These are phyloP conservation scores for Adelognathus sp. DNA, from an alignment of 2,888 invertebrate species.

Conservation along the genomic window DNA sequence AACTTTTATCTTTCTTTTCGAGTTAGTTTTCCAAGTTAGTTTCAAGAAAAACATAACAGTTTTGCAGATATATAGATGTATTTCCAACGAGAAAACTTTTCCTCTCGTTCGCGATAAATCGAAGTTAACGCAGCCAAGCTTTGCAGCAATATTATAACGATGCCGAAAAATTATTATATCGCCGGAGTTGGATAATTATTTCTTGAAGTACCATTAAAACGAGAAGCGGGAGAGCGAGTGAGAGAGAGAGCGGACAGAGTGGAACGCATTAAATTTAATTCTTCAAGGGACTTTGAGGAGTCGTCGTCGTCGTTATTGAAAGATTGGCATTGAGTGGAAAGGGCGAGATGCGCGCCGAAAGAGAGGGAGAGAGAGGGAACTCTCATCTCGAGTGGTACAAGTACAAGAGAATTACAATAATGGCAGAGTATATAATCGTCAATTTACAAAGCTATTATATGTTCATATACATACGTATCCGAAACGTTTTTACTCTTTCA, in stretches of 20 bases:
- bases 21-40: neutral
- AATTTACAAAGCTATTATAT: constrained; percentile 46
- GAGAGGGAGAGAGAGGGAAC: too few relatives aligned
- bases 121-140: constrained; percentile 12
- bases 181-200: constrained; percentile 60
- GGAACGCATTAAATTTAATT: constrained; percentile 59
- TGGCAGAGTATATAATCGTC: constrained; percentile 53
- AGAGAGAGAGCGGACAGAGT: constrained; percentile 34
- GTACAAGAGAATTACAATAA: constrained; percentile 56
- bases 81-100: constrained; percentile 3
- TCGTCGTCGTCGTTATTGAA: constrained; percentile 59
- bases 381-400: constrained; percentile 54
- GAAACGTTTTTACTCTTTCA: constrained; percentile 15
- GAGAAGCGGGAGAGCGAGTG: constrained; percentile 20
- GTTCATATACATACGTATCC: constrained; percentile 24
- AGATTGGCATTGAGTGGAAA: constrained; percentile 59
- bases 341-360: constrained; percentile 33
- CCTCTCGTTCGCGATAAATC: neutral
- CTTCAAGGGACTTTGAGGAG: constrained; percentile 58
- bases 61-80: neutral
- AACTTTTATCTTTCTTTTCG: constrained; percentile 2
- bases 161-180: constrained; percentile 49
- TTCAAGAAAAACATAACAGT: neutral
- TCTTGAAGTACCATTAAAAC: constrained; percentile 61
- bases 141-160: constrained; percentile 16